phyloP scores from a whole-genome alignment of 2,797 vertebrate species.

The Ceryle rudis region DNA sequence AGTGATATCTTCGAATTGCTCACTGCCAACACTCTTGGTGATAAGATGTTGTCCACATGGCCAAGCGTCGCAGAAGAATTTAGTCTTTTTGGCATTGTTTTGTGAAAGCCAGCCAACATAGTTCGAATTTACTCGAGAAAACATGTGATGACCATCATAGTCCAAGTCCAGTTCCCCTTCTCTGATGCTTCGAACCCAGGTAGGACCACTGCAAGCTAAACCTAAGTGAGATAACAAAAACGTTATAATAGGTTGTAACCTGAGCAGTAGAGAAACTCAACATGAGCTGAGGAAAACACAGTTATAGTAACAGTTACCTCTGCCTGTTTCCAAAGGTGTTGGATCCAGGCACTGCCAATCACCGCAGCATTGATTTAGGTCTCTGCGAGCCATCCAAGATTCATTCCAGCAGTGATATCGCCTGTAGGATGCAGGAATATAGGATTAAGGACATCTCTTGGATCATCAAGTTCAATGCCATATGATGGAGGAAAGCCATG shows the following conservation, averaged over 20 bases:
- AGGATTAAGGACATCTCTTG: not conserved
- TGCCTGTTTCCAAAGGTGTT: constrained; percentile 82
- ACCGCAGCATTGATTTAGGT: constrained; percentile 74
- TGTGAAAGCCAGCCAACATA: constrained; percentile 65
- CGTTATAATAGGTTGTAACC: not conserved
- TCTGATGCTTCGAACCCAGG: constrained; percentile 71
- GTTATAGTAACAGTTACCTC: constrained; percentile 56
- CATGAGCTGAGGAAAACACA: not conserved
- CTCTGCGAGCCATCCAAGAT: constrained; percentile 83
- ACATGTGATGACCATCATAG: constrained; percentile 65
- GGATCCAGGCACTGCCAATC: constrained; percentile 87
- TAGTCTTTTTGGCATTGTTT: constrained; percentile 41
- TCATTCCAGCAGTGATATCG: constrained; percentile 86
- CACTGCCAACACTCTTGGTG: constrained; percentile 61
- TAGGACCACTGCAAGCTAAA: constrained; percentile 64
- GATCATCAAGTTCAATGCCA: not conserved
- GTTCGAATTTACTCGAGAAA: constrained; percentile 64
- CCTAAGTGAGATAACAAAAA: constrained; percentile 22
- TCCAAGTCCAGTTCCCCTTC: constrained; percentile 72
- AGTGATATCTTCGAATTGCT: constrained; percentile 66
- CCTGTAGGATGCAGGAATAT: constrained; percentile 66
- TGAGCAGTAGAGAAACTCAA: not conserved
- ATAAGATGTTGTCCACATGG: constrained; percentile 62
- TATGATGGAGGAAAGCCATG: not conserved
- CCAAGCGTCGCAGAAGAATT: constrained; percentile 53